Percentiles rank a stretch among this genome's conserved stretches.
phyloP scores from a whole-genome alignment of 2,113 vertebrate genomes.

The Brachyhypopomus occidentalis region DNA sequence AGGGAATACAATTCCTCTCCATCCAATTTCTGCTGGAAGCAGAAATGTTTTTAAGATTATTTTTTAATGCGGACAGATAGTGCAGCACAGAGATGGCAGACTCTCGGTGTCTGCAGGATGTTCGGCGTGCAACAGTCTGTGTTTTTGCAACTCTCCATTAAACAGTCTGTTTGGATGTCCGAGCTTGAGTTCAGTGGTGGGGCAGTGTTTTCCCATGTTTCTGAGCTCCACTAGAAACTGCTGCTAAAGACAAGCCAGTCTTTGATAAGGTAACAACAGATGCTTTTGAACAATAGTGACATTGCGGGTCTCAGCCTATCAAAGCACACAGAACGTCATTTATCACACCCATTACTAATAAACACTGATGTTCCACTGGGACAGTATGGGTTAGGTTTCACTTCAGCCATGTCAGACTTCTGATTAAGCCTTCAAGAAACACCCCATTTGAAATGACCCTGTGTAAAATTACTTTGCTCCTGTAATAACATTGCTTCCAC shows the following conservation, averaged over 20 bases:
- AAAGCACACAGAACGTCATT: too few species aligned
- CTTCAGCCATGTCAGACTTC: too few species aligned
- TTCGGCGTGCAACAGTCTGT: neutral
- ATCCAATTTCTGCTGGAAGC: conserved; percentile 35
- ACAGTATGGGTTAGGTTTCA: too few species aligned
- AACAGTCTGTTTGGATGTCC: conserved; percentile 2
- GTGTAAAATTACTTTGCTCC: too few species aligned
- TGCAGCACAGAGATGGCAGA: neutral
- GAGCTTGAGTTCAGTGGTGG: conserved; percentile 20
- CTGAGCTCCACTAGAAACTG: neutral
- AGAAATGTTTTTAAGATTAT: conserved; percentile 30
- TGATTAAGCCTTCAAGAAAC: too few species aligned
- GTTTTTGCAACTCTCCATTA: conserved; percentile 18
- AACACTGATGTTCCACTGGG: too few species aligned
- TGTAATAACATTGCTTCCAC: too few species aligned
- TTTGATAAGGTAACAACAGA: neutral
- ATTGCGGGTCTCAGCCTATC: neutral
- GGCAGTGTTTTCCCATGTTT: conserved; percentile 35
- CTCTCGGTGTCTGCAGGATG: neutral
- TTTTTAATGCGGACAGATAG: conserved; percentile 24
- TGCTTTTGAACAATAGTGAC: neutral
- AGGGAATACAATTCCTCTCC: conserved; percentile 18
- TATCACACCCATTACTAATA: too few species aligned
- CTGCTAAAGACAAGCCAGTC: neutral
- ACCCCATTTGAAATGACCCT: too few species aligned